Base-by-base conservation (phyloP, 2,113 vertebrate genomes). In the Centropus unirufus region DNA sequence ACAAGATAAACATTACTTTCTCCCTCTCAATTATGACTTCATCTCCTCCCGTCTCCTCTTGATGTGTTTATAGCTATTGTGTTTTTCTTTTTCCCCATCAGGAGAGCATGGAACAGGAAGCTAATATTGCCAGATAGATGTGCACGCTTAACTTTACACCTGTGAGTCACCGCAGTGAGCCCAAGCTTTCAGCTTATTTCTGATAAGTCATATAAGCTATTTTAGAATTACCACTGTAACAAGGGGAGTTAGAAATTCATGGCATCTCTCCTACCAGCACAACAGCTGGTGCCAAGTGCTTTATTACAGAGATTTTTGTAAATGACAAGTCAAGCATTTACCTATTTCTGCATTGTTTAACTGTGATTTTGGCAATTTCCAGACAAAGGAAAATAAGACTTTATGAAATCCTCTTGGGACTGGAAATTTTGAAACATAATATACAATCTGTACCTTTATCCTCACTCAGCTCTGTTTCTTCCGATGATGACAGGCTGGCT, bases 361-460 rank as follows among this genome's bases (percentile, higher is more conserved):
- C 63, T 47, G 66, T 34, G 74, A 86, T 81, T 78, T 82, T 80
- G 46, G 67, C 86, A 78, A 88, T 95, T 94, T 72, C 32, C 85
- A 94, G 39, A 78, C 67, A 90, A 87, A 72, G 58, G 42, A 58
- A 92, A 87, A 88, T 26, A 42, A 46, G 40, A 61, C 73, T 87
- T 88, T 79, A 58, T 4, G 6, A 81, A 92, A 85, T 2, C 59
- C 77, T 89, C 92, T 86, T 30, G 63, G 83, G 85, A 92, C 1
- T 8, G 26, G 64, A 12, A 68, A 76, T 63, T 95, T 85, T 92
- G 59, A 77, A 93, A 46, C 13, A 69, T 44, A 89, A 62, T 92
- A 89, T 86, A 52, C 29, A 61, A 44, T 92, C 95, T 67, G 29
- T 98, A 98, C 97, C 97, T 98, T 98, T 97, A 82, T 95, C 95